These are phyloP conservation scores for Harmothoe impar DNA, from an alignment of 2,888 invertebrate species.

Conservation along the genomic window DNA sequence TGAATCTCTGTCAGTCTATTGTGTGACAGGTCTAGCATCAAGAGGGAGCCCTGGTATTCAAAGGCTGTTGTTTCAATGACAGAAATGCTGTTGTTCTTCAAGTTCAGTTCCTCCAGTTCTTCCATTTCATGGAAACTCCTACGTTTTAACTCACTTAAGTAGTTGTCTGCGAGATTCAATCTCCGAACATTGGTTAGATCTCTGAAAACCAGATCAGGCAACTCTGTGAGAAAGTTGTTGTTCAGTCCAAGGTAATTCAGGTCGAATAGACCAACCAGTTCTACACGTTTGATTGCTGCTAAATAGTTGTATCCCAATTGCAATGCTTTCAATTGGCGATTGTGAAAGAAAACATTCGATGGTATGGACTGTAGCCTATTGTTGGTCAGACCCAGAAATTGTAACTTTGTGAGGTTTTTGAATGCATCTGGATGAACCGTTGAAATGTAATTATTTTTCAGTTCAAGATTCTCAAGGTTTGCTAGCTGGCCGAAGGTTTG, in stretches of 20 bases:
- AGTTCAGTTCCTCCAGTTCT: constrained; percentile 22
- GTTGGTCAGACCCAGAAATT: neutral
- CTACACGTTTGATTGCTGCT: neutral
- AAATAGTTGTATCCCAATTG: constrained; percentile 26
- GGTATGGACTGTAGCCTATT: constrained; percentile 30
- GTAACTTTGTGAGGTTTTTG: neutral
- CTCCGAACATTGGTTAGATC: neutral
- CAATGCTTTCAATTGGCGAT: neutral
- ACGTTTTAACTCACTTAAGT: neutral
- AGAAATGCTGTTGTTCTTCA: constrained; percentile 35
- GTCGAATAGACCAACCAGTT: constrained; percentile 36
- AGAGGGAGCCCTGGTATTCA: constrained; percentile 18
- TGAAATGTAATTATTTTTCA: constrained; percentile 3
- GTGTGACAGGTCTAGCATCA: constrained; percentile 20
- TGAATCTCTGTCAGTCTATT: neutral
- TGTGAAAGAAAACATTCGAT: neutral
- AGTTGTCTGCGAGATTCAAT: constrained; percentile 29
- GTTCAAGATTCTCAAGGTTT: constrained; percentile 42
- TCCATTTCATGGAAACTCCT: constrained; percentile 44
- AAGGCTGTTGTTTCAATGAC: constrained; percentile 16
- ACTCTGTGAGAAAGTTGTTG: neutral
- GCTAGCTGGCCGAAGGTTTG: neutral
- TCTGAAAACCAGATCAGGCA: constrained; percentile 36
- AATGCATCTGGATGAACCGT: neutral
- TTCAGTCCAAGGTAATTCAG: constrained; percentile 18